phyloP scores from a whole-genome alignment of 2,797 vertebrate species.

The Sarcoramphus papa region DNA sequence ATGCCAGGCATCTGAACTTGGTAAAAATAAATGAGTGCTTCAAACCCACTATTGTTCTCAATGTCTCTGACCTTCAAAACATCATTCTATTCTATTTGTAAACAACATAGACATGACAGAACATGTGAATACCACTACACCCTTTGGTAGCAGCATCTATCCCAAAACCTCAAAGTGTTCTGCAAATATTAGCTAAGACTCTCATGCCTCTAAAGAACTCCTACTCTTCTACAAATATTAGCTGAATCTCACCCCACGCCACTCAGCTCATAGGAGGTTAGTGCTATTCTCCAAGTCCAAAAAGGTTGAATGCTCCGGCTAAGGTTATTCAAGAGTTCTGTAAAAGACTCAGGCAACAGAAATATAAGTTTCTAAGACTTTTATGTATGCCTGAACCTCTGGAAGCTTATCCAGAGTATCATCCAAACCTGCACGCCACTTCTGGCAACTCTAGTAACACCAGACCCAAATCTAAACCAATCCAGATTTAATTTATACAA shows the following conservation, averaged over 20 bases:
- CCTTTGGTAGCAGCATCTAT: slow-evolving; percentile 49
- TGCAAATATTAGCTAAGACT: slow-evolving; percentile 47
- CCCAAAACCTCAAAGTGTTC: slow-evolving; percentile 24
- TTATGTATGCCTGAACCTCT: background rate
- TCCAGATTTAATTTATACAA: background rate
- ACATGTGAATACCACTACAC: slow-evolving; percentile 48
- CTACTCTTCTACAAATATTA: slow-evolving; percentile 48
- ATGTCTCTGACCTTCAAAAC: slow-evolving; percentile 64
- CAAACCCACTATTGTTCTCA: slow-evolving; percentile 65
- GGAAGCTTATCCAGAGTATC: background rate
- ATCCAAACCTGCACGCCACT: background rate
- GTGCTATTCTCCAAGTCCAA: background rate
- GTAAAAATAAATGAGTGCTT: slow-evolving; percentile 63
- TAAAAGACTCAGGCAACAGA: background rate
- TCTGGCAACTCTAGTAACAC: background rate
- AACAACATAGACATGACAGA: slow-evolving; percentile 59
- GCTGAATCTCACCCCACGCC: background rate
- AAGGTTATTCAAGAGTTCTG: background rate
- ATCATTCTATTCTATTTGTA: slow-evolving; percentile 63
- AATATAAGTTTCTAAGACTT: background rate
- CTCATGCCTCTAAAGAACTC: background rate
- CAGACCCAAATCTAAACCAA: background rate
- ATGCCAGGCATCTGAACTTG: slow-evolving; percentile 65
- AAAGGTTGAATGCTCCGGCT: background rate
- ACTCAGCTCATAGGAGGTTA: background rate